phyloP scores from a whole-genome alignment of 2,797 vertebrate species.

The Morus bassanus region DNA sequence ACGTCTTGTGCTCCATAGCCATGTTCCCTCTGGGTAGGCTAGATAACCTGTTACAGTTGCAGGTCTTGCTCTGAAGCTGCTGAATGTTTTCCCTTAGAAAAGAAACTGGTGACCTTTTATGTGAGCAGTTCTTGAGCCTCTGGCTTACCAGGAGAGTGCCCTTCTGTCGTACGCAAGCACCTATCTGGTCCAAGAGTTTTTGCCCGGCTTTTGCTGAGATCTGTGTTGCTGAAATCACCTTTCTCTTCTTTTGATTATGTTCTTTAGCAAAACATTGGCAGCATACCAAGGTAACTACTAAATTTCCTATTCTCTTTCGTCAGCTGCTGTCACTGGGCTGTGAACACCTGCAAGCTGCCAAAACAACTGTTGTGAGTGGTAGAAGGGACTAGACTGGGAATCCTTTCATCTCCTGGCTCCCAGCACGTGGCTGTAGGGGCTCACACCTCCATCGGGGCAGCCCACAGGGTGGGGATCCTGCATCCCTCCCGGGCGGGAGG shows the following conservation, averaged over 20 bases:
- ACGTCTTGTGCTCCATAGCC: rapidly evolving
- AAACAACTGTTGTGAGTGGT: background rate
- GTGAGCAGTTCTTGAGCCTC: background rate
- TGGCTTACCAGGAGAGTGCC: background rate
- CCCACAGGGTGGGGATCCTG: background rate
- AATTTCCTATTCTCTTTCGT: background rate
- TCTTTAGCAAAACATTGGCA: slow-evolving; percentile 12
- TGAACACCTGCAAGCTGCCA: slow-evolving; percentile 44
- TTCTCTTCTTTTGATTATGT: background rate
- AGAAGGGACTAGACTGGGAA: background rate
- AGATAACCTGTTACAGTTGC: rapidly evolving
- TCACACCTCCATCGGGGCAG: background rate
- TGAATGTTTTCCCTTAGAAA: background rate
- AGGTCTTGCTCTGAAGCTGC: background rate
- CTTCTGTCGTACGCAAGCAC: background rate
- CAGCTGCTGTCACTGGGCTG: slow-evolving; percentile 3
- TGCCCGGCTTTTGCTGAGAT: background rate
- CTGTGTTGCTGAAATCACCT: background rate
- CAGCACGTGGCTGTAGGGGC: background rate
- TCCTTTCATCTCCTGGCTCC: background rate
- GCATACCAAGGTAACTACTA: background rate
- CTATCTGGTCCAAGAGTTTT: background rate
- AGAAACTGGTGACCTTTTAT: background rate
- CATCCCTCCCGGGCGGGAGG: rapidly evolving
- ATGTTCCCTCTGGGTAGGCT: background rate